Percentiles rank a stretch among this genome's conserved stretches.
phyloP scores from a whole-genome alignment of 1,140 invertebrate species.

The Nebria ingens region DNA sequence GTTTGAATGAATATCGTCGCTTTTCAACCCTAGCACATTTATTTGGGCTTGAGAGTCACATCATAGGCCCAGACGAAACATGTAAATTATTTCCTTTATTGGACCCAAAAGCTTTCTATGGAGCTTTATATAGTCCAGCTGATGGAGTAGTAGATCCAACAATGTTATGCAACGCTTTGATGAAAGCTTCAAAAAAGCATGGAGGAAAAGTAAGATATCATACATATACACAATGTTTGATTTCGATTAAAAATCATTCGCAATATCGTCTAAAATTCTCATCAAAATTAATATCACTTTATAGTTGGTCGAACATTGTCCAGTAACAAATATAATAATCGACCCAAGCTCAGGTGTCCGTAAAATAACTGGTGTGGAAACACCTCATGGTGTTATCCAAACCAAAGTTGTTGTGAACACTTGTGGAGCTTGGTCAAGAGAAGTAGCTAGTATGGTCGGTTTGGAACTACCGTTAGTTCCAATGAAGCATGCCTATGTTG shows the following conservation, averaged over 20 bases:
- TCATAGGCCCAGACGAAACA: conserved; percentile 60
- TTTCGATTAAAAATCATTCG: conserved; percentile 11
- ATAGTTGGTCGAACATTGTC: conserved; percentile 65
- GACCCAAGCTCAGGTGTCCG: conserved; percentile 40
- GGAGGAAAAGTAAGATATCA: conserved; percentile 52
- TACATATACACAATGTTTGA: conserved; percentile 3
- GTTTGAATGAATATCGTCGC: conserved; percentile 73
- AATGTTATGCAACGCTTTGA: conserved; percentile 64
- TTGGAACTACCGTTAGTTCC: conserved; percentile 62
- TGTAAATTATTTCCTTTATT: conserved; percentile 70
- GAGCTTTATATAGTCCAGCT: conserved; percentile 65
- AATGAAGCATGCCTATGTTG: conserved; percentile 83
- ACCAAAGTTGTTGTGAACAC: conserved; percentile 68
- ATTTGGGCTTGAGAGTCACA: conserved; percentile 62
- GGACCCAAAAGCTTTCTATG: conserved; percentile 58
- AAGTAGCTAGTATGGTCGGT: conserved; percentile 59
- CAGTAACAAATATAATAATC: conserved; percentile 52
- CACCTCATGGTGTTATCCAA: conserved; percentile 56
- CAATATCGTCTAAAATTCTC: conserved; percentile 10
- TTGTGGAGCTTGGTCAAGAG: conserved; percentile 67
- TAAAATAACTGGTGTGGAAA: conserved; percentile 64
- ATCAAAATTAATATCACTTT: conserved; percentile 23
- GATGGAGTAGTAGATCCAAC: conserved; percentile 77
- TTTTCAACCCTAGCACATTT: conserved; percentile 67
- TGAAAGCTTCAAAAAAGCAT: conserved; percentile 52